These are phyloP conservation scores for Sycophila sp. DNA, from an alignment of 1,140 invertebrate species.

Conservation along the genomic window DNA sequence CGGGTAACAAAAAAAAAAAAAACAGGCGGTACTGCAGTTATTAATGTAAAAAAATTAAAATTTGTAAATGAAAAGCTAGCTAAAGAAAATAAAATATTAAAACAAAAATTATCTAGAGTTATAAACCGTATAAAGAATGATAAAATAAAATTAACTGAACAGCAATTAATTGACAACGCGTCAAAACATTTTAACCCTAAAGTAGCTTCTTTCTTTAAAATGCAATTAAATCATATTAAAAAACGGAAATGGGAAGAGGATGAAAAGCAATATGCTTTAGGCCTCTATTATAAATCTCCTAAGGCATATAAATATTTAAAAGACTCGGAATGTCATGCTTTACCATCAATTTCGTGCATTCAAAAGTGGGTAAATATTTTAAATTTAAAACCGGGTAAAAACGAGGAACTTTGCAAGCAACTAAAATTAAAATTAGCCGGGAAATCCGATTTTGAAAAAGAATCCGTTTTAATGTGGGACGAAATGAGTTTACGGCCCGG, in stretches of 20 bases:
- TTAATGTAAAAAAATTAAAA: no score
- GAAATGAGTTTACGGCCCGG: conserved; percentile 43
- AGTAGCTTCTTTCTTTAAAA: conserved; percentile 21
- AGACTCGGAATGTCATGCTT: neutral
- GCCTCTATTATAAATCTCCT: conserved; percentile 39
- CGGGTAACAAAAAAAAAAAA: no score
- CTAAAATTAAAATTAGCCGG: neutral
- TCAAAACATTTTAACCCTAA: neutral
- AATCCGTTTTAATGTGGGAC: conserved; percentile 46
- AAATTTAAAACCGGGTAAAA: no score
- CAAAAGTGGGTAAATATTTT: neutral
- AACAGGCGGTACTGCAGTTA: no score
- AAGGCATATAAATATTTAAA: conserved; percentile 37
- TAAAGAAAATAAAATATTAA: no score
- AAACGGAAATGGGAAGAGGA: conserved; percentile 32
- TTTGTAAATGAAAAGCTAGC: no score
- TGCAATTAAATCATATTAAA: conserved; percentile 36
- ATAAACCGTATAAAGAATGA: no score
- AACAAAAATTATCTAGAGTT: no score
- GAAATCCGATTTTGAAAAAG: conserved; percentile 26
- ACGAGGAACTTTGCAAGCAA: neutral
- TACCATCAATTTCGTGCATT: no score
- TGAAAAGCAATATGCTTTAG: conserved; percentile 40
- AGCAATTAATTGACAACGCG: neutral
- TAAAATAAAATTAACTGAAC: neutral